Percentiles rank a stretch among this genome's conserved stretches.
phyloP scores from a whole-genome alignment of 2,888 invertebrate species.

The Euplagia quadripunctaria region DNA sequence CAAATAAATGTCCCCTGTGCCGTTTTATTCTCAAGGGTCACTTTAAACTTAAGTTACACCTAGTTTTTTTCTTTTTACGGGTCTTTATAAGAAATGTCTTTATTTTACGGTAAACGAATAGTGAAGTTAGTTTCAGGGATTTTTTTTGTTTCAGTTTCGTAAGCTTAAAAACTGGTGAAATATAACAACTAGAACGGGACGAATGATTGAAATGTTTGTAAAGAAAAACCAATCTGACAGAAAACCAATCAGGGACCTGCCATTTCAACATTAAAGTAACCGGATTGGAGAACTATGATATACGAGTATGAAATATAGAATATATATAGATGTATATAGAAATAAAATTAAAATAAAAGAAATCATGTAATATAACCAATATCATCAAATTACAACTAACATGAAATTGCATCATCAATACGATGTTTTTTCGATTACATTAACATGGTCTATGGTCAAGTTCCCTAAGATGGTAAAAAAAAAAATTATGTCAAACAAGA shows the following conservation, averaged over 20 bases:
- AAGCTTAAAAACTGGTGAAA: not conserved
- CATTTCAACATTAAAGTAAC: too few relatives aligned
- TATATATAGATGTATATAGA: too few relatives aligned
- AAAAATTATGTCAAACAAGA: not conserved
- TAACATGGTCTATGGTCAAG: not conserved
- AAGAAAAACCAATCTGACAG: not conserved
- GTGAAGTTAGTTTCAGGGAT: not conserved
- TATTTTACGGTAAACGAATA: not conserved
- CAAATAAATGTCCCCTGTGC: conserved; percentile 20
- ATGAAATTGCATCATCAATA: not conserved
- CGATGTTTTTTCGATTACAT: not conserved
- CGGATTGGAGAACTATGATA: too few relatives aligned
- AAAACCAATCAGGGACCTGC: not conserved
- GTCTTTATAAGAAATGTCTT: not conserved
- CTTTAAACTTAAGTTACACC: not conserved
- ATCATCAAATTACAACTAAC: not conserved
- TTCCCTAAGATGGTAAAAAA: not conserved
- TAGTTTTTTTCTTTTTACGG: not conserved
- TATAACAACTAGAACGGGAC: not conserved
- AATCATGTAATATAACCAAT: not conserved
- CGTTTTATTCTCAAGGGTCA: not conserved
- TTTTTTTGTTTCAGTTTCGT: not conserved
- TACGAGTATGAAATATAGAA: too few relatives aligned
- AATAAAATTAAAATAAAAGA: too few relatives aligned
- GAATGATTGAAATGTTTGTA: not conserved